Conservation (phyloP, 1,140 invertebrate species). For the Bombus waltoni region DNA sequence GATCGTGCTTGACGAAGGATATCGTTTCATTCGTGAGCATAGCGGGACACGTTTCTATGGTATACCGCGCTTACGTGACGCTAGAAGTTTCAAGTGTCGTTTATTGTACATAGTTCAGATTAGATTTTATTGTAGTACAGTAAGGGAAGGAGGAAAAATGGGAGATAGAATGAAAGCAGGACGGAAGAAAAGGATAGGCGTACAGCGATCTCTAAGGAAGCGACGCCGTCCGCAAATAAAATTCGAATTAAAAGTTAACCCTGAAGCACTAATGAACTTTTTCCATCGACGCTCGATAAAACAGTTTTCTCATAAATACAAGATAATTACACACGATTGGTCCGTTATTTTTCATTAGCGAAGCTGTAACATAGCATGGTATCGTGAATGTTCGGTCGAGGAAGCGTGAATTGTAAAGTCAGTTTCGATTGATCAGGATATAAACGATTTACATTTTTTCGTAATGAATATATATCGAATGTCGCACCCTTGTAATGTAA, state of each 20-base stretch:
- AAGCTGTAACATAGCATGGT: neutral
- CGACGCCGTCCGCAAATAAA: slow-evolving; percentile 48
- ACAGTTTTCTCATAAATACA: neutral
- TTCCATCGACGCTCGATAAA: neutral
- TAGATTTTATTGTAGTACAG: slow-evolving; percentile 69
- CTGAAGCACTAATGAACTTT: slow-evolving; percentile 11
- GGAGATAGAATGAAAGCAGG: neutral
- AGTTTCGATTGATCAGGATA: neutral
- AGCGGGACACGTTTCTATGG: slow-evolving; percentile 39
- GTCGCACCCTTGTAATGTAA: neutral
- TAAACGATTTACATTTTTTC: neutral
- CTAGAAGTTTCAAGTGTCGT: slow-evolving; percentile 71
- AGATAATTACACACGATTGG: no score
- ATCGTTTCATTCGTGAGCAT: neutral
- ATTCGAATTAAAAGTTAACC: neutral
- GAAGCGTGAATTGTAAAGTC: neutral
- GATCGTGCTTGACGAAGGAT: neutral
- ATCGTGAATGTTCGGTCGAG: neutral
- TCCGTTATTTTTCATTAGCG: neutral
- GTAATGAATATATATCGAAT: neutral
- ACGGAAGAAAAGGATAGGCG: slow-evolving; percentile 22
- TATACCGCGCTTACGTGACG: slow-evolving; percentile 70
- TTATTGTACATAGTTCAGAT: slow-evolving; percentile 77
- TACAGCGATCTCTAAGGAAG: slow-evolving; percentile 35
- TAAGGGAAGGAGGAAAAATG: neutral